Conservation (phyloP, 2,888 invertebrate genomes). For the Kuschelorhynchus macadamiae region DNA sequence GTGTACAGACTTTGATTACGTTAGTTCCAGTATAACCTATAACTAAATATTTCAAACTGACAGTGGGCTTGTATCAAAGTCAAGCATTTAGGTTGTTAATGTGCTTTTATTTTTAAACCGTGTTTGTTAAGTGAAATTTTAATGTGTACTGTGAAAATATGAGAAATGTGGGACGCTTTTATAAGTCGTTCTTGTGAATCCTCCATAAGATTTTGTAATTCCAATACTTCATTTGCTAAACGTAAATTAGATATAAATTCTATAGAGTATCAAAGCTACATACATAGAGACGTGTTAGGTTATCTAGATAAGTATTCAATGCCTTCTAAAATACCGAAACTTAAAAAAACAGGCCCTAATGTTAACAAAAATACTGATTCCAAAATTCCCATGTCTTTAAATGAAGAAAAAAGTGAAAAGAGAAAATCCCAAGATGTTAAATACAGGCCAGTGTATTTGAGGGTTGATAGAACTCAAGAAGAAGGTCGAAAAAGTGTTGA, state of each 20-base stretch:
- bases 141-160: not conserved
- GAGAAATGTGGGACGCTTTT: slow-evolving; percentile 55
- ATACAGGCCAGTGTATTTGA: slow-evolving; percentile 48
- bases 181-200: slow-evolving; percentile 49
- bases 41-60: too few species aligned
- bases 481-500: slow-evolving; percentile 5
- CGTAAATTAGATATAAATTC: slow-evolving; percentile 52
- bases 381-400: too few species aligned
- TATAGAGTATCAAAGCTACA: slow-evolving; percentile 54
- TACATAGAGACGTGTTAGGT: slow-evolving; percentile 53
- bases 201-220: slow-evolving; percentile 37
- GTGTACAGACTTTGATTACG: too few species aligned
- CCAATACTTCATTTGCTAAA: slow-evolving; percentile 33
- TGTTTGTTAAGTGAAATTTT: not conserved
- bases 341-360: slow-evolving; percentile 40
- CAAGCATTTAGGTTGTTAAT: slow-evolving; percentile 3
- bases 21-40: too few species aligned
- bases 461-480: slow-evolving; percentile 36
- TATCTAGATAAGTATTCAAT: slow-evolving; percentile 52
- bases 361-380: too few species aligned
- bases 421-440: not conserved
- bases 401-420: slow-evolving; percentile 11
- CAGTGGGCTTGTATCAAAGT: too few species aligned
- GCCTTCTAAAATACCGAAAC: slow-evolving; percentile 41
- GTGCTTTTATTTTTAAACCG: slow-evolving; percentile 5